These are phyloP conservation scores for Colletes collaris DNA, from an alignment of 2,888 invertebrate species.

Conservation along the genomic window DNA sequence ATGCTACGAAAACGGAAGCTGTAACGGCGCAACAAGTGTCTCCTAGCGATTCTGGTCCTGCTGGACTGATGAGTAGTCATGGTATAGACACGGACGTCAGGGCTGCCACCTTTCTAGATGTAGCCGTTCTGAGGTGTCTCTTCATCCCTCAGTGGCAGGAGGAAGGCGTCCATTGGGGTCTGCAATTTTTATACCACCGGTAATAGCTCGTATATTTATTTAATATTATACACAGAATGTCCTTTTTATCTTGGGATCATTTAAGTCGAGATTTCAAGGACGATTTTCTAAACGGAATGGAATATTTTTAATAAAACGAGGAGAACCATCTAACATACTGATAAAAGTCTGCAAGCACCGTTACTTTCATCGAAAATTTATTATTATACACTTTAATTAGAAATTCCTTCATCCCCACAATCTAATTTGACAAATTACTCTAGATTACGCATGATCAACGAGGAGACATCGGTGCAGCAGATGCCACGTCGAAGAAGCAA, in stretches of 20 bases:
- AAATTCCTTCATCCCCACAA: no score
- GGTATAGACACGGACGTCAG: conserved; percentile 85
- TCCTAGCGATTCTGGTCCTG: conserved; percentile 63
- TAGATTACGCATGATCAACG: conserved; percentile 94
- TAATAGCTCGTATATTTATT: conserved; percentile 76
- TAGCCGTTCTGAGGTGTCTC: conserved; percentile 96
- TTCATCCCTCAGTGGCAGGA: conserved; percentile 99
- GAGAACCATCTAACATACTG: no score
- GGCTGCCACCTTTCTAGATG: conserved; percentile 97
- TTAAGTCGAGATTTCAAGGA: no score
- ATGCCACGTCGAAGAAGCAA: conserved; percentile 94
- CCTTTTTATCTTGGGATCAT: no score
- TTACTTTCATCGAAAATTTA: no score
- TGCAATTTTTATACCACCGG: conserved; percentile 96
- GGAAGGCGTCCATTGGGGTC: conserved; percentile 98
- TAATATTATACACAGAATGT: no score
- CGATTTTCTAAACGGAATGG: no score
- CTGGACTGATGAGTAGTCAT: conserved; percentile 59
- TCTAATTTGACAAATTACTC: not conserved
- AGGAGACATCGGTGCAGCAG: conserved; percentile 90
- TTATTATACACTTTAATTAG: no score
- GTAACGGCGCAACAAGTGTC: conserved; percentile 44
- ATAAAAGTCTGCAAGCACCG: no score
- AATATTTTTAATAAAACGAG: no score
- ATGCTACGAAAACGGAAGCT: conserved; percentile 52